These are phyloP conservation scores for Trissolcus basalis DNA, from an alignment of 1,140 invertebrate genomes.

Conservation along the genomic window DNA sequence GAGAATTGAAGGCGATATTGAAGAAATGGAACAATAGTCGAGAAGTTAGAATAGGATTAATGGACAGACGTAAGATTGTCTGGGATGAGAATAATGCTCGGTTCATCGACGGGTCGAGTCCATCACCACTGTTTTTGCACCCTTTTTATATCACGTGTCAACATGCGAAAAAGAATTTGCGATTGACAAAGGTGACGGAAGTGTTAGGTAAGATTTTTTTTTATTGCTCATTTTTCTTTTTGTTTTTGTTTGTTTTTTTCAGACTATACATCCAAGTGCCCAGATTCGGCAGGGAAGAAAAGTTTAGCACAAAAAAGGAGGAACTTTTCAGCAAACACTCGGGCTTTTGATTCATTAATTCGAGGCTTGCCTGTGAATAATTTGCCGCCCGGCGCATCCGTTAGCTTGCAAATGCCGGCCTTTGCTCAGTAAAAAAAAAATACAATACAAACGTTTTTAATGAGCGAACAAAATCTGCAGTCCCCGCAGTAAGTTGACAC, in stretches of 20 bases:
- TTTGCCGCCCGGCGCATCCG: constrained; percentile 6
- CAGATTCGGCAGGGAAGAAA: neutral
- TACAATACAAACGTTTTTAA: constrained; percentile 20
- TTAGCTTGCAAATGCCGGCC: constrained; percentile 3
- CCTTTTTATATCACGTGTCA: too few relatives aligned
- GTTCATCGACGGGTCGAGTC: constrained; percentile 38
- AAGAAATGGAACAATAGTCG: constrained; percentile 44
- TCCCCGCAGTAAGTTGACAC: constrained; percentile 8
- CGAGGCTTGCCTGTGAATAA: constrained; percentile 17
- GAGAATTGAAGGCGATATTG: constrained; percentile 47
- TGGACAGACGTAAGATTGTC: constrained; percentile 41
- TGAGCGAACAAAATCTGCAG: neutral
- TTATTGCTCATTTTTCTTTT: too few relatives aligned
- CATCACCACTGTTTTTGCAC: too few relatives aligned
- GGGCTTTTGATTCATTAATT: constrained; percentile 18
- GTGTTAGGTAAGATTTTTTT: too few relatives aligned
- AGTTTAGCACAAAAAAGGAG: neutral
- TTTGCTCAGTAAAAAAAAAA: constrained; percentile 8
- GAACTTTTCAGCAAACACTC: constrained; percentile 3
- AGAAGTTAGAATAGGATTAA: constrained; percentile 56
- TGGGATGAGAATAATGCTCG: constrained; percentile 21
- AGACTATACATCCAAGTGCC: too few relatives aligned
- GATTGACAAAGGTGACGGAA: too few relatives aligned
- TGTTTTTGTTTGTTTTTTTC: too few relatives aligned
- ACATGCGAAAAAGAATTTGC: too few relatives aligned